phyloP scores from a whole-genome alignment of 1,140 invertebrate species.

The Platyscapa corneri region DNA sequence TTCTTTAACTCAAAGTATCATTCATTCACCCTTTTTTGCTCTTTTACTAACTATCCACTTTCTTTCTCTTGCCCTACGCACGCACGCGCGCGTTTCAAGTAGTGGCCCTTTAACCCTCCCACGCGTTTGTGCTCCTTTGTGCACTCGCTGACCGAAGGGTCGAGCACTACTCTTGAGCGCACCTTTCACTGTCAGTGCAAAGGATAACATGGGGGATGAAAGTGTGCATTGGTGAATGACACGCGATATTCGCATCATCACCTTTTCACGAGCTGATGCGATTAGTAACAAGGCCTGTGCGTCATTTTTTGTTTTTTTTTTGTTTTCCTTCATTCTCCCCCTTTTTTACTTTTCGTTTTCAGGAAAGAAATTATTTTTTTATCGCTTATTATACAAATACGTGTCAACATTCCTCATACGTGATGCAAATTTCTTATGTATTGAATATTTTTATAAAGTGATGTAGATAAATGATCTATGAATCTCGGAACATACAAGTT shows the following conservation, averaged over 20 bases:
- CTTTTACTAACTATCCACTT: neutral
- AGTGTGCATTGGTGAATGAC: slow-evolving; percentile 64
- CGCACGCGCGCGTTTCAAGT: slow-evolving; percentile 12
- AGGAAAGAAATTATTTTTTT: slow-evolving; percentile 51
- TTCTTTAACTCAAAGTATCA: neutral
- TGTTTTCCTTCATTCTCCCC: neutral
- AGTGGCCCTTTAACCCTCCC: slow-evolving; percentile 43
- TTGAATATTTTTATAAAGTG: too few relatives aligned
- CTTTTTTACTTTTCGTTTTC: neutral
- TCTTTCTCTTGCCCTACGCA: neutral
- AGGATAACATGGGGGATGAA: slow-evolving; percentile 33
- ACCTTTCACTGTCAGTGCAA: slow-evolving; percentile 43
- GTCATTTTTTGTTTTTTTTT: neutral
- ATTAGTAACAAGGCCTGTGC: slow-evolving; percentile 22
- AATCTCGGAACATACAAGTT: too few relatives aligned
- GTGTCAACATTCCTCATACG: too few relatives aligned
- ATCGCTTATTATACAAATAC: neutral
- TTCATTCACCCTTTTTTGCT: neutral
- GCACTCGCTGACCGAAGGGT: slow-evolving; percentile 33
- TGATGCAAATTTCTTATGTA: too few relatives aligned
- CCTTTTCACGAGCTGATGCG: slow-evolving; percentile 37
- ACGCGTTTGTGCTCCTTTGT: slow-evolving; percentile 30
- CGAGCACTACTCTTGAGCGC: slow-evolving; percentile 16
- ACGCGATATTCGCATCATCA: slow-evolving; percentile 73
- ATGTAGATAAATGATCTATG: too few relatives aligned